phyloP scores from a whole-genome alignment of 2,888 invertebrate species.

The Dexiosoma caninum region DNA sequence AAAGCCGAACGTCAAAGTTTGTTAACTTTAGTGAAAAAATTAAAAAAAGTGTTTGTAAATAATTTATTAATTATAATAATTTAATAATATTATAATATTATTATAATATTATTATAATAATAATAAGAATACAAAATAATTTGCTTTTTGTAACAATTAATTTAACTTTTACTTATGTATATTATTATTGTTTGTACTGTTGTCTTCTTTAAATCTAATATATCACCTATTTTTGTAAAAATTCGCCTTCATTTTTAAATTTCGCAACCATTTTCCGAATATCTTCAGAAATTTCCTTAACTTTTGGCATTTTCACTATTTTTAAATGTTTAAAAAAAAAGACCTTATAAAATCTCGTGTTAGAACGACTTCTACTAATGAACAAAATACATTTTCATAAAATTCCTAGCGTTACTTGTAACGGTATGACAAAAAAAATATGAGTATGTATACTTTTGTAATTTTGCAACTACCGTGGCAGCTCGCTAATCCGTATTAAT shows the following conservation, averaged over 20 bases:
- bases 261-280: conserved; percentile 12
- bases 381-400: not conserved
- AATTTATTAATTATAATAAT: no score
- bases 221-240: conserved; percentile 4
- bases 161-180: no score
- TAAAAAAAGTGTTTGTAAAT: no score
- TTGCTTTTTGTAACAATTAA: no score
- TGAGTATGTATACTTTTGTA: not conserved
- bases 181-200: conserved; percentile 18
- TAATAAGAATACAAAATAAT: no score
- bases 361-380: not conserved
- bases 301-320: not conserved
- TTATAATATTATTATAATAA: no score
- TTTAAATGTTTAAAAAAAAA: no score
- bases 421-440: not conserved
- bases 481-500: no score
- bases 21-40: no score
- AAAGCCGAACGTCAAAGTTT: no score
- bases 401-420: not conserved
- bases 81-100: no score
- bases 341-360: no score
- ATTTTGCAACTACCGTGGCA: not conserved
- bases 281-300: conserved; percentile 28
- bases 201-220: conserved; percentile 14
- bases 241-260: conserved; percentile 11